These are phyloP conservation scores for Dascyllus trimaculatus DNA, from an alignment of 2,113 vertebrate genomes.

Conservation along the genomic window DNA sequence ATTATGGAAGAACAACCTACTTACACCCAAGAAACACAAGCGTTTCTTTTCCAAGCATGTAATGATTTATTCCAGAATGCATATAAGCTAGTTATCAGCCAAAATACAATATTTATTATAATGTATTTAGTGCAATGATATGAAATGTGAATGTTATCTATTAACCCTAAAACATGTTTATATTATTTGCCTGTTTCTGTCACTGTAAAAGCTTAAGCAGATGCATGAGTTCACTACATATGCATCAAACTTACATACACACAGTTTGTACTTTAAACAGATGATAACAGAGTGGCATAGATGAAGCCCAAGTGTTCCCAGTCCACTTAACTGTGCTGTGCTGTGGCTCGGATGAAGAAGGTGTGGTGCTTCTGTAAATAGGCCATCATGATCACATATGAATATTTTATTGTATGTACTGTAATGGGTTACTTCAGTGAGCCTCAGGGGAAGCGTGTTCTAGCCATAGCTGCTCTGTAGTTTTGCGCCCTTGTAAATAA, in stretches of 20 bases:
- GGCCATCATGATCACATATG: slow-evolving; percentile 74
- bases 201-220: too few relatives aligned
- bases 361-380: slow-evolving; percentile 69
- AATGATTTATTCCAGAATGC: not conserved
- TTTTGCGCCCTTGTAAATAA: slow-evolving; percentile 24
- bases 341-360: slow-evolving; percentile 15
- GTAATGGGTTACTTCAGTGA: slow-evolving; percentile 59
- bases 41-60: slow-evolving; percentile 13
- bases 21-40: slow-evolving; percentile 11
- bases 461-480: slow-evolving; percentile 4
- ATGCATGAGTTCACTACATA: too few relatives aligned
- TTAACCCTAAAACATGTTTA: too few relatives aligned
- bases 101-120: not conserved
- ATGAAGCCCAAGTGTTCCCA: slow-evolving; percentile 26
- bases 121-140: not conserved
- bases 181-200: too few relatives aligned
- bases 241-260: not conserved
- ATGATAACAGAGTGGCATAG: slow-evolving; percentile 28
- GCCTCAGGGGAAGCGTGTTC: slow-evolving; percentile 26
- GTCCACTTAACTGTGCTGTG: slow-evolving; percentile 5
- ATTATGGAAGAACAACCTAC: slow-evolving; percentile 35
- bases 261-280: slow-evolving; percentile 16
- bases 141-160: too few relatives aligned
- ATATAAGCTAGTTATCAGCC: not conserved
- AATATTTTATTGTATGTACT: slow-evolving; percentile 77